A percentile compares a stretch with the other conserved stretches of the same genome.
These are phyloP conservation scores for Noturus placidus DNA, from an alignment of 2,113 vertebrate genomes.

Conservation along the genomic window DNA sequence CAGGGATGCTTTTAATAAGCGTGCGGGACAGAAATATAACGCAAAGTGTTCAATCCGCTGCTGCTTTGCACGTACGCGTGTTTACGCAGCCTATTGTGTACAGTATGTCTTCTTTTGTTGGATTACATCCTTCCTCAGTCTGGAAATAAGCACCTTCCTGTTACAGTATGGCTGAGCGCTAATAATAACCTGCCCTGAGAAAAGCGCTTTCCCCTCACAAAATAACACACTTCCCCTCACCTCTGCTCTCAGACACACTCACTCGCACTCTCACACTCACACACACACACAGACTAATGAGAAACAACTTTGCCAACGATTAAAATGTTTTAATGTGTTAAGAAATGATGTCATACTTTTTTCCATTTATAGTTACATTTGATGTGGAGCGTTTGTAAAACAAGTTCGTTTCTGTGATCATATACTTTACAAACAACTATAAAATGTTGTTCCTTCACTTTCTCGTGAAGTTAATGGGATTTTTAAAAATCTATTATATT, in stretches of 20 bases:
- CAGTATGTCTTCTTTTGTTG: not conserved
- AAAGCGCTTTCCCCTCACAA: not conserved
- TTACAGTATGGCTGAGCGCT: conserved; percentile 8
- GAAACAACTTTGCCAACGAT: not conserved
- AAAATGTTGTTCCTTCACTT: not conserved
- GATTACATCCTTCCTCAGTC: conserved; percentile 22
- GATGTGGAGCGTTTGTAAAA: not conserved
- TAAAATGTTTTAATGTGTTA: too few relatives aligned
- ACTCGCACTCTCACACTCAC: not conserved
- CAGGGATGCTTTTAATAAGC: not conserved
- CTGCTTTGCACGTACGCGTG: not conserved
- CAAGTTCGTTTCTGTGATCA: not conserved
- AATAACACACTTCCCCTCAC: not conserved
- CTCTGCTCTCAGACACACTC: not conserved
- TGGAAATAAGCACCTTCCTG: conserved; percentile 26
- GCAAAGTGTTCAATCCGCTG: too few relatives aligned
- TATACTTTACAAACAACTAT: not conserved
- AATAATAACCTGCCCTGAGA: conserved; percentile 44
- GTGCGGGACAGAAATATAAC: not conserved
- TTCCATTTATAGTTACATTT: not conserved
- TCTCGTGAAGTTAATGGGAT: not conserved
- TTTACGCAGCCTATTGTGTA: not conserved
- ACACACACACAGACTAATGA: not conserved
- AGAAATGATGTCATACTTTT: not conserved
- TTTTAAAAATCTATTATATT: not conserved